Evolutionary conservation across 2,797 vertebrate genomes (phyloP).

Genomic region (Eurystomus glaucurus): DNA sequence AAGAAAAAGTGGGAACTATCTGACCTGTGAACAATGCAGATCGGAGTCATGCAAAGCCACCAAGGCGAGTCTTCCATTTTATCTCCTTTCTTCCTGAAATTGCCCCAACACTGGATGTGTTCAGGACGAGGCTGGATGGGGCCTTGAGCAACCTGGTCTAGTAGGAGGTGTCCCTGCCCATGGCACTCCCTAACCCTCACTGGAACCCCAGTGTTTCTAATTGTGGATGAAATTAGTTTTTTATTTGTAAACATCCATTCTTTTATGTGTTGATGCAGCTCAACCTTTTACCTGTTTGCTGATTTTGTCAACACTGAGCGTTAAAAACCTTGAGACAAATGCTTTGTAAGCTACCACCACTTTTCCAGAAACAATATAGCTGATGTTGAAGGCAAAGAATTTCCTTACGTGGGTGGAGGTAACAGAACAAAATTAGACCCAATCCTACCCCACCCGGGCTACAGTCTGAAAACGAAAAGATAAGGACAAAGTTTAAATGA

Average conservation of each 20-base stretch:
- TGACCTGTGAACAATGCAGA: fast-evolving
- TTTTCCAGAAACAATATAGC: constrained; percentile 1
- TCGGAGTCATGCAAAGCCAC: neutral
- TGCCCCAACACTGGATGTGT: no score
- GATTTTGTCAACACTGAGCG: fast-evolving
- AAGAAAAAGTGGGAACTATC: neutral
- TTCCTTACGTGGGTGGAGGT: constrained; percentile 81
- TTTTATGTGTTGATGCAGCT: neutral
- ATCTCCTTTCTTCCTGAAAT: neutral
- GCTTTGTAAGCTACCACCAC: neutral
- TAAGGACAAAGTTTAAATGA: constrained; percentile 21
- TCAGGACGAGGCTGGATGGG: no score
- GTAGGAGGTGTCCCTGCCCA: no score
- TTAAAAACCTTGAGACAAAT: neutral
- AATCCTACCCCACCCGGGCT: neutral
- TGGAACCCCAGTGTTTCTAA: neutral
- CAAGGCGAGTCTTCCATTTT: neutral
- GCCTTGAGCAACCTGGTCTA: no score
- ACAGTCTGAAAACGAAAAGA: neutral
- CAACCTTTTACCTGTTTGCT: neutral
- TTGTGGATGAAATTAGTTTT: fast-evolving
- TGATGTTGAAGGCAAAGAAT: constrained; percentile 66
- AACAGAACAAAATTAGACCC: constrained; percentile 62
- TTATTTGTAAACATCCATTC: neutral
- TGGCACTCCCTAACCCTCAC: neutral